Percentiles rank a stretch among this genome's conserved stretches.
Conservation (phyloP, 2,113 vertebrate genomes). For the Formicarius rufipectus region DNA sequence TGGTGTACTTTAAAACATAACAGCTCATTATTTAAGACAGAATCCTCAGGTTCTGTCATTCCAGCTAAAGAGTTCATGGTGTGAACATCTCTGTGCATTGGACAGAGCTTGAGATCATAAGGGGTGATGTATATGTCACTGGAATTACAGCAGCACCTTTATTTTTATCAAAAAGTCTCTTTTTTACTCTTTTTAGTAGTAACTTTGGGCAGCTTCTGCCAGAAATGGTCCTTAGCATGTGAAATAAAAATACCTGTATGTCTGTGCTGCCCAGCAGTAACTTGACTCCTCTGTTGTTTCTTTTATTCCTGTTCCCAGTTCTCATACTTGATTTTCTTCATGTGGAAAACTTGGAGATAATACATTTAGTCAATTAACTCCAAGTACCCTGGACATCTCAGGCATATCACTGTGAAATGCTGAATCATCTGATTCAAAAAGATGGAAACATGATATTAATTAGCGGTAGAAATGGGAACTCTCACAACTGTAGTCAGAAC, state of each 20-base stretch:
- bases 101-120: background rate
- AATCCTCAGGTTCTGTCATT: background rate
- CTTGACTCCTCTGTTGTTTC: background rate
- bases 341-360: background rate
- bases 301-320: background rate
- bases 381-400: background rate
- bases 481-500: background rate
- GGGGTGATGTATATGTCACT: background rate
- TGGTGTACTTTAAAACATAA: rapidly evolving
- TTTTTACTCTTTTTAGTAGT: background rate
- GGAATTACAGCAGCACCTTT: background rate
- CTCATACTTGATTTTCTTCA: background rate
- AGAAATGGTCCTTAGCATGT: background rate
- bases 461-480: background rate
- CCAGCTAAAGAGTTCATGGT: rapidly evolving
- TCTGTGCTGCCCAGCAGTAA: background rate
- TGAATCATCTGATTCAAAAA: background rate
- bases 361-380: background rate
- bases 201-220: background rate
- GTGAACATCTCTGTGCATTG: background rate
- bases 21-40: background rate
- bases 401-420: background rate
- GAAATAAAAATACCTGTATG: background rate
- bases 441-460: background rate
- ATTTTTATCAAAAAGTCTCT: background rate